Conservation (phyloP, 2,888 invertebrate genomes). For the Pseudeuparius sepicola region DNA sequence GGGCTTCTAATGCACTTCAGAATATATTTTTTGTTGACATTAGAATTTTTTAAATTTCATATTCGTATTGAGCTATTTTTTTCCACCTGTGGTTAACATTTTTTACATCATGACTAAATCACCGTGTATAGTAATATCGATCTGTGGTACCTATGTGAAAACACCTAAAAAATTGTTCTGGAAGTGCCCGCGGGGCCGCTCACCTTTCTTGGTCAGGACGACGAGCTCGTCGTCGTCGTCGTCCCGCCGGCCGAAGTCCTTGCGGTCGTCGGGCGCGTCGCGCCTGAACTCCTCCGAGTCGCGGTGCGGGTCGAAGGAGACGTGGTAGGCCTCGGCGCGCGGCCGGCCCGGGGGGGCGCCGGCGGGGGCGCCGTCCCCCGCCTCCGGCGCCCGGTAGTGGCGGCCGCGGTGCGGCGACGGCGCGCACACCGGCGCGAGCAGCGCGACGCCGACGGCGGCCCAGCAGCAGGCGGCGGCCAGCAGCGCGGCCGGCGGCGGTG, state of each 20-base stretch:
- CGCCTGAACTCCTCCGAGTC: slow-evolving; percentile 34
- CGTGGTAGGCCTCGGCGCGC: slow-evolving; percentile 36
- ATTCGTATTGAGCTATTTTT: too few species aligned
- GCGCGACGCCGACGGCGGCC: too few species aligned
- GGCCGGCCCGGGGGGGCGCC: slow-evolving; percentile 26
- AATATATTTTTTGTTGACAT: too few species aligned
- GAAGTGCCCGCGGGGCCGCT: too few species aligned
- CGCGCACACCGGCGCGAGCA: slow-evolving; percentile 12
- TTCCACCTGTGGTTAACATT: too few species aligned
- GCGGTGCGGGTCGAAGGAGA: slow-evolving; percentile 37
- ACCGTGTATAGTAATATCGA: too few species aligned
- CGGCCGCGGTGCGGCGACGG: slow-evolving; percentile 18
- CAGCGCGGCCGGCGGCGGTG: background rate
- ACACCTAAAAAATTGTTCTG: too few species aligned
- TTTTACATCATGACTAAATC: too few species aligned
- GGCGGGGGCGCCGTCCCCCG: slow-evolving; percentile 31
- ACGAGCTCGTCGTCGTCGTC: slow-evolving; percentile 62
- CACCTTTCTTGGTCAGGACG: slow-evolving; percentile 68
- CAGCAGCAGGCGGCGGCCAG: slow-evolving; percentile 12
- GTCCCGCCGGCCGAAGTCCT: slow-evolving; percentile 37
- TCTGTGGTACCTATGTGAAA: too few species aligned
- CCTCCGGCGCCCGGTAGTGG: slow-evolving; percentile 17
- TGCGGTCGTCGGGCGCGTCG: slow-evolving; percentile 37
- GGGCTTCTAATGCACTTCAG: too few species aligned
- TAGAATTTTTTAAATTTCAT: too few species aligned